A percentile compares a stretch with the other conserved stretches of the same genome.
These are phyloP conservation scores for Pandion haliaetus DNA, from an alignment of 2,113 vertebrate species.

Conservation along the genomic window DNA sequence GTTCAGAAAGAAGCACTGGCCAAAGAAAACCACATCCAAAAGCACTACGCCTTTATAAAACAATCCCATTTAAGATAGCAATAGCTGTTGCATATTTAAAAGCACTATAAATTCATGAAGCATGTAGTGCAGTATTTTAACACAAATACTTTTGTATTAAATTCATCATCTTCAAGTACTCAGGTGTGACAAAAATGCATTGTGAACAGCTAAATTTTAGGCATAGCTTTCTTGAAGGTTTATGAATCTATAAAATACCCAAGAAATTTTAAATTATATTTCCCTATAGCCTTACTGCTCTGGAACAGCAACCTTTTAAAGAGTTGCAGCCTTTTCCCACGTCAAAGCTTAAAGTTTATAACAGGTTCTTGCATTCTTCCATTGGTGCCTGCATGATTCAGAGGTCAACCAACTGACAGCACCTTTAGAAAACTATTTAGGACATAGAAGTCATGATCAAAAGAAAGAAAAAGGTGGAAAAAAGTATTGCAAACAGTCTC, in stretches of 20 bases:
- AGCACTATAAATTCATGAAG: neutral
- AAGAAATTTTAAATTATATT: neutral
- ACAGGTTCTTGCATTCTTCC: neutral
- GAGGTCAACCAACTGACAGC: neutral
- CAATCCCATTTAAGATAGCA: neutral
- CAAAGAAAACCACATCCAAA: neutral
- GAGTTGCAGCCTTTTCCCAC: neutral
- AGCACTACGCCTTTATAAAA: neutral
- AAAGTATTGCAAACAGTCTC: neutral
- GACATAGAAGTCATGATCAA: neutral
- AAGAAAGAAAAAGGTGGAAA: neutral
- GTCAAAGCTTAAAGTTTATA: neutral
- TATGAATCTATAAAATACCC: neutral
- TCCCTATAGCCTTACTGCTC: neutral
- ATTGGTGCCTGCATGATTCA: neutral
- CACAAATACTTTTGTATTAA: neutral
- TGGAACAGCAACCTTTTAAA: neutral
- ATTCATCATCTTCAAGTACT: neutral
- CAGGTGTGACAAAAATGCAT: neutral
- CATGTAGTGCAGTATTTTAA: neutral
- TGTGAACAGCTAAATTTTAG: neutral
- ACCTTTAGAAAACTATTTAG: neutral
- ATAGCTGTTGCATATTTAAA: neutral
- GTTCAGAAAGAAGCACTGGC: neutral
- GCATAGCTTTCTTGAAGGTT: neutral